Percentiles rank a stretch among this genome's conserved stretches.
Conservation (phyloP, 2,797 vertebrate genomes). For the Varecia variegata region DNA sequence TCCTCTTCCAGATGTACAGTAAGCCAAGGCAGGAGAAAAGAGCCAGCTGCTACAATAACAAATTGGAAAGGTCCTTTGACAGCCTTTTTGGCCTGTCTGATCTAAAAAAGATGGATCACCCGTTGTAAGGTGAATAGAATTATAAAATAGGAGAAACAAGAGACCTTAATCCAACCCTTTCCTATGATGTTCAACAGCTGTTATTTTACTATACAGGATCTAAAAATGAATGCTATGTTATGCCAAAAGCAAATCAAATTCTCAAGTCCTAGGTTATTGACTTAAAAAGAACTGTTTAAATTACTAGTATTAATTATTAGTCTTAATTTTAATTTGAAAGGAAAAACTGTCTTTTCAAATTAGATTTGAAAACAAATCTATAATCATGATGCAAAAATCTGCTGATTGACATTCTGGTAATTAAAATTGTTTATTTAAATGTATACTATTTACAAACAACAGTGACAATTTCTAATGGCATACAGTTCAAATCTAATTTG, state of each 20-base stretch:
- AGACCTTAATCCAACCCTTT: conserved; percentile 36
- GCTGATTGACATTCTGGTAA: background rate
- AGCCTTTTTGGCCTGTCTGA: conserved; percentile 73
- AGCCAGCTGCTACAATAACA: conserved; percentile 84
- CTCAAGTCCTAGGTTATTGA: background rate
- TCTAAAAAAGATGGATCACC: conserved; percentile 81
- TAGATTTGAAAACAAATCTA: background rate
- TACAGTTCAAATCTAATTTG: background rate
- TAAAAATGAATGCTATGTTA: background rate
- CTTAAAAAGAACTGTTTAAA: background rate
- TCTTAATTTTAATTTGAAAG: background rate
- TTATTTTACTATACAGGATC: background rate
- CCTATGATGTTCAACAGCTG: conserved; percentile 51
- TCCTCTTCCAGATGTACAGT: conserved; percentile 83
- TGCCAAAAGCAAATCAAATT: background rate
- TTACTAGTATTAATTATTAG: background rate
- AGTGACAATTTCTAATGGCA: background rate
- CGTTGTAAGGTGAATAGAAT: conserved; percentile 79
- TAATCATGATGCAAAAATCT: background rate
- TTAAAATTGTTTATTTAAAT: background rate
- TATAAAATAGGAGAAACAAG: conserved; percentile 49
- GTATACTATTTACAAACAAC: background rate
- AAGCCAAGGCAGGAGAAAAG: conserved; percentile 82
- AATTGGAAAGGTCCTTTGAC: conserved; percentile 80
- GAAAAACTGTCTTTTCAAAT: background rate